Percentiles rank a stretch among this genome's conserved stretches.
These are phyloP conservation scores for Chaetura pelagica DNA, from an alignment of 2,113 vertebrate genomes.

Conservation along the genomic window DNA sequence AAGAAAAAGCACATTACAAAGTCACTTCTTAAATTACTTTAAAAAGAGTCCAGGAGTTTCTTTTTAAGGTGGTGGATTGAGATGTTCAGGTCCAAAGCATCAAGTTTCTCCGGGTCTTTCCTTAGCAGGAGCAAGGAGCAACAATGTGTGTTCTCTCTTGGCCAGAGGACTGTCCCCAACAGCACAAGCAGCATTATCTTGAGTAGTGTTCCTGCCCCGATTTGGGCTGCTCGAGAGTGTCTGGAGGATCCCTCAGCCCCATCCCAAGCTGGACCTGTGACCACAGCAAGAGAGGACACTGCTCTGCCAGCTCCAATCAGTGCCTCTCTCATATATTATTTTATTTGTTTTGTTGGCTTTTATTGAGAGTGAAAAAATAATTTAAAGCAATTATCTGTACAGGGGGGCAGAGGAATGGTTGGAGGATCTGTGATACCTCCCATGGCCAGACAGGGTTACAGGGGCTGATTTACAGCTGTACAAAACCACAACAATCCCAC, in stretches of 20 bases:
- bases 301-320: background rate
- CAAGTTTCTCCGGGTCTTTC: background rate
- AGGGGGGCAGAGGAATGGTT: background rate
- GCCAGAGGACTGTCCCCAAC: background rate
- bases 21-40: background rate
- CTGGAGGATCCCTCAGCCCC: background rate
- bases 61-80: background rate
- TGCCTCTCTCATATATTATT: conserved; percentile 9
- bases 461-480: conserved; percentile 29
- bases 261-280: background rate
- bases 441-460: background rate
- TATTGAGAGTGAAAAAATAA: conserved; percentile 82
- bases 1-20: background rate
- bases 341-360: conserved; percentile 66
- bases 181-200: background rate
- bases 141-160: background rate
- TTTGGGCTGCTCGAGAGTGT: background rate
- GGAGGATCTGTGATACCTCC: background rate
- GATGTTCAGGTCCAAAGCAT: background rate
- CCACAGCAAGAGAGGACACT: background rate
- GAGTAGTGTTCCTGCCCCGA: background rate
- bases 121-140: background rate
- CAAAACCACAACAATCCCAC: conserved; percentile 56
- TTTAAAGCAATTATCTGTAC: conserved; percentile 76
- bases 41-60: background rate